phyloP scores from a whole-genome alignment of 2,797 vertebrate species.

The Halcyon smyrnensis region DNA sequence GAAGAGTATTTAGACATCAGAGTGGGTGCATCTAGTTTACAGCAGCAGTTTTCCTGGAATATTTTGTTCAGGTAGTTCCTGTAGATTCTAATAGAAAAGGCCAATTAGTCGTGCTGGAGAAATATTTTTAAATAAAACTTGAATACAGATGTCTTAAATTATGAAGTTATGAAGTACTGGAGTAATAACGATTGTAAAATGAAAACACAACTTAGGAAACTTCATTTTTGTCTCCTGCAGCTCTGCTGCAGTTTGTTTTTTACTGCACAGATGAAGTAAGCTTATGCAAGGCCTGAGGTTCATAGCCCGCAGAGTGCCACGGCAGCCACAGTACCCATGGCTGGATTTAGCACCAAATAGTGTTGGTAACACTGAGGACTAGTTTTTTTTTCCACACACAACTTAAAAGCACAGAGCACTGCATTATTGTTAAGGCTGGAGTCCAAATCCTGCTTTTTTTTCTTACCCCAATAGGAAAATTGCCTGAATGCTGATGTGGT shows the following conservation, averaged over 20 bases:
- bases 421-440: not conserved
- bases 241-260: not conserved
- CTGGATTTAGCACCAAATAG: not conserved
- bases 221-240: not conserved
- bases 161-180: not conserved
- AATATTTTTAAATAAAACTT: not conserved
- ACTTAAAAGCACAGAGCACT: not conserved
- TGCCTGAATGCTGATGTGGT: slow-evolving; percentile 93
- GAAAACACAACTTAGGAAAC: not conserved
- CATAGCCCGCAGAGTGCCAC: not conserved
- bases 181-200: not conserved
- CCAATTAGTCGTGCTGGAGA: not conserved
- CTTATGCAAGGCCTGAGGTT: not conserved
- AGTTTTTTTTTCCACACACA: not conserved
- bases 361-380: not conserved
- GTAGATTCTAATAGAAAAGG: not conserved
- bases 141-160: not conserved
- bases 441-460: not conserved
- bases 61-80: not conserved
- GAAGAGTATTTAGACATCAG: not conserved
- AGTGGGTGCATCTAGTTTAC: not conserved
- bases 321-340: not conserved
- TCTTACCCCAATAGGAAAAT: slow-evolving; percentile 86
- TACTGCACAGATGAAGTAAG: not conserved
- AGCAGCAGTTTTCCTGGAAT: not conserved